phyloP scores from a whole-genome alignment of 92 coral and sea anemone species.

The Virgularia gustaviana region DNA sequence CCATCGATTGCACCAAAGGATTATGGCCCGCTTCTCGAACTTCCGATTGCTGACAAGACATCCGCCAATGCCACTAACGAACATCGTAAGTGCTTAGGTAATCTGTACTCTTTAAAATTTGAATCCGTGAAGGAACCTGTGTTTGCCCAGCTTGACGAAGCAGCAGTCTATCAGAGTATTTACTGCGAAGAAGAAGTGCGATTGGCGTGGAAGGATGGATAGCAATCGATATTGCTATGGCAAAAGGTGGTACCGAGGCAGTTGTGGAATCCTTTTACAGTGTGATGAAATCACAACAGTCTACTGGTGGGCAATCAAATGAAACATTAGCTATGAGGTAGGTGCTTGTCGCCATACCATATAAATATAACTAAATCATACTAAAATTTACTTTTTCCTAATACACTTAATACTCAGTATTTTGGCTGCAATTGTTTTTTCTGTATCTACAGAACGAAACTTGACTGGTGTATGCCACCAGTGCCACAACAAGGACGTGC shows the following conservation, averaged over 20 bases:
- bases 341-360: too few relatives aligned
- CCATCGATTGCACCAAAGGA: background rate
- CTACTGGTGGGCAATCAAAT: background rate
- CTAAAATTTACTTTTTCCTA: too few relatives aligned
- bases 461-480: slow-evolving; percentile 27
- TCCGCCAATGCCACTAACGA: background rate
- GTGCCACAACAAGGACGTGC: background rate
- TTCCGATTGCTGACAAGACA: background rate
- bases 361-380: too few relatives aligned
- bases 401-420: too few relatives aligned
- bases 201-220: background rate
- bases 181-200: background rate
- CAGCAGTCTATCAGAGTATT: background rate
- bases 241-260: slow-evolving; percentile 1
- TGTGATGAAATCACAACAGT: background rate
- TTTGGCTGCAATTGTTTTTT: background rate
- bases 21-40: background rate
- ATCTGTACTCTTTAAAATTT: background rate
- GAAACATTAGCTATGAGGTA: background rate
- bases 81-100: too few relatives aligned
- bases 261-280: slow-evolving; percentile 2
- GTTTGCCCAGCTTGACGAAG: background rate
- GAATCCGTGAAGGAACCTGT: too few relatives aligned
- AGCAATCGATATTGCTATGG: background rate
- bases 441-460: background rate